A percentile compares a stretch with the other conserved stretches of the same genome.
phyloP scores from a whole-genome alignment of 2,888 invertebrate genomes.

The Sphecodes monilicornis region DNA sequence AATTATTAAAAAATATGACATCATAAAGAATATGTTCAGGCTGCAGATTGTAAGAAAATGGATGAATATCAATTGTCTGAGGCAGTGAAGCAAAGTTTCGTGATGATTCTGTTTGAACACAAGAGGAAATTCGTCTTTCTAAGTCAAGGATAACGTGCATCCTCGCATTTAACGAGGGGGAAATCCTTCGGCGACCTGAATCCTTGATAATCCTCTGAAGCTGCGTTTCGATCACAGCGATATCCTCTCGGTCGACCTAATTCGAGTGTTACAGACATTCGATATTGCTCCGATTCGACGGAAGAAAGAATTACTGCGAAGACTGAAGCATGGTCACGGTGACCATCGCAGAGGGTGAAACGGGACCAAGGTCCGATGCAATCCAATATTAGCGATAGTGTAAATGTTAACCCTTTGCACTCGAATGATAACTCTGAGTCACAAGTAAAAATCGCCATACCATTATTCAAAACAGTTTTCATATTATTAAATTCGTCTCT shows the following conservation, averaged over 20 bases:
- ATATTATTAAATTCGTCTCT: too few relatives aligned
- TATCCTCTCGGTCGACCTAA: neutral
- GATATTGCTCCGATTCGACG: neutral
- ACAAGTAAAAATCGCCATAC: too few relatives aligned
- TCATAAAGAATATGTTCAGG: too few relatives aligned
- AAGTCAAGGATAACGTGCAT: neutral
- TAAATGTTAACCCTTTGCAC: too few relatives aligned
- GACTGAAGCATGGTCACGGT: neutral
- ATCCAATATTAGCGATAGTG: neutral
- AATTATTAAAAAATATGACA: too few relatives aligned
- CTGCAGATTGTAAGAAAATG: neutral
- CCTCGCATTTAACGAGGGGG: neutral
- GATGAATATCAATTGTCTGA: neutral
- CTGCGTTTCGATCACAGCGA: neutral
- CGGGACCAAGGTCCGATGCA: conserved; percentile 3
- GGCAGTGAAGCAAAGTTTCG: neutral
- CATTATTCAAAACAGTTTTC: too few relatives aligned
- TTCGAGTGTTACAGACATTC: neutral
- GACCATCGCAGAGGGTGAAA: neutral
- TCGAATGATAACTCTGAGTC: too few relatives aligned
- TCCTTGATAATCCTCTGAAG: neutral
- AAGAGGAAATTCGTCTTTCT: neutral
- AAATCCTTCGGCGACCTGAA: conserved; percentile 12
- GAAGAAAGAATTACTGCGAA: conserved; percentile 1
- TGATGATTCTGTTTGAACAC: neutral